Conservation (phyloP, 2,113 vertebrate genomes). For the Acanthisitta chloris region DNA sequence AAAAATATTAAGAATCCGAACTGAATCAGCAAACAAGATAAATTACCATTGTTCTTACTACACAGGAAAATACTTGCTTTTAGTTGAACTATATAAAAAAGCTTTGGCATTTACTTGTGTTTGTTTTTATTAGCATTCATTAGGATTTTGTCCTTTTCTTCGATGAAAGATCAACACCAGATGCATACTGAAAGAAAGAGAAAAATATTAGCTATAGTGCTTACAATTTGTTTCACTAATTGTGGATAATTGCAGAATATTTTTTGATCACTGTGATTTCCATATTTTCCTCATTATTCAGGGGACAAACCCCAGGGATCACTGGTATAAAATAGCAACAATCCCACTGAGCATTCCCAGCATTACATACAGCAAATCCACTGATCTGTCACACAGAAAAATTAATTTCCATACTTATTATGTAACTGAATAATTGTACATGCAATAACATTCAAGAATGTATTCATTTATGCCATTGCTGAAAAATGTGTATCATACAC, state of each 20-base stretch:
- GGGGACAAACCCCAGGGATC: neutral
- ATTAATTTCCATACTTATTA: neutral
- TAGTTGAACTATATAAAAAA: neutral
- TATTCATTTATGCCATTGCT: neutral
- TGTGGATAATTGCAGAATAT: neutral
- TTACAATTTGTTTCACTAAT: neutral
- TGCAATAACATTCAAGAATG: neutral
- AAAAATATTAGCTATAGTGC: neutral
- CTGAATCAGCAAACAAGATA: neutral
- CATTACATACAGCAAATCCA: neutral
- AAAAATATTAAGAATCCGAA: neutral
- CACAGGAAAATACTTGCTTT: neutral
- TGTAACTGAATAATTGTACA: neutral
- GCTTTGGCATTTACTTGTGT: neutral
- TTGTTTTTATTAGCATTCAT: neutral
- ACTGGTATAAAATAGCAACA: neutral
- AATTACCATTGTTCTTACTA: neutral
- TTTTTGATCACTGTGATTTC: neutral
- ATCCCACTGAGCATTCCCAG: neutral
- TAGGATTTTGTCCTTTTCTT: neutral
- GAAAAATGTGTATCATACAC: neutral
- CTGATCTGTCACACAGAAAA: neutral
- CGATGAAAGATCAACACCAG: neutral
- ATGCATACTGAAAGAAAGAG: neutral
- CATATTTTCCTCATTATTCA: neutral